Percentiles rank a stretch among this genome's conserved stretches.
These are phyloP conservation scores for Melanaphis sacchari DNA, from an alignment of 1,140 invertebrate species.

Conservation along the genomic window DNA sequence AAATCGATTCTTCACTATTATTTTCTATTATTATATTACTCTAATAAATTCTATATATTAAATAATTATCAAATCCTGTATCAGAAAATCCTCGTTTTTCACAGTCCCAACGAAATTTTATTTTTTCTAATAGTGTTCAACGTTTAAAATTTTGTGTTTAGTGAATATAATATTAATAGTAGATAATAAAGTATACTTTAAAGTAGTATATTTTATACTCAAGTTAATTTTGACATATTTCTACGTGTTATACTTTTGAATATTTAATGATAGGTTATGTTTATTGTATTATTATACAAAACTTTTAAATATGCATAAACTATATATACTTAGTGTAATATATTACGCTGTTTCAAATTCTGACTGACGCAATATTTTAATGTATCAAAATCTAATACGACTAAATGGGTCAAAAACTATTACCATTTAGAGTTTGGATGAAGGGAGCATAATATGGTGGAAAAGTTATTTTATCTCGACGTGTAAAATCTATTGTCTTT, in stretches of 20 bases:
- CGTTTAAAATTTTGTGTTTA: not conserved
- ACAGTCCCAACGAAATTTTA: too few relatives aligned
- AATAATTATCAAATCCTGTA: not conserved
- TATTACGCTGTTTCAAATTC: slow-evolving; percentile 1
- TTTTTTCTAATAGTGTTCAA: not conserved
- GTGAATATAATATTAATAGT: not conserved
- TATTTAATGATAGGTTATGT: not conserved
- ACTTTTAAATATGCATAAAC: slow-evolving; percentile 1
- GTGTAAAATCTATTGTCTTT: slow-evolving; percentile 39
- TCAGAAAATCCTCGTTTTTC: not conserved
- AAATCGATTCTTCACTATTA: too few relatives aligned
- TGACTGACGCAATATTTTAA: slow-evolving; percentile 26
- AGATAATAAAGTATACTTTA: not conserved
- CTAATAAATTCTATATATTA: too few relatives aligned
- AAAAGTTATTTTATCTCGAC: slow-evolving; percentile 26
- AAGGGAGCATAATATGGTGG: not conserved
- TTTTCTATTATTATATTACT: too few relatives aligned
- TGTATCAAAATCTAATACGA: slow-evolving; percentile 38
- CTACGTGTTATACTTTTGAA: not conserved
- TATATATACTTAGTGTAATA: not conserved
- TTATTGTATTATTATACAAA: not conserved
- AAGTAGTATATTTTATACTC: not conserved
- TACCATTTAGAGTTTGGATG: slow-evolving; percentile 17
- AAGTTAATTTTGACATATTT: slow-evolving; percentile 2
- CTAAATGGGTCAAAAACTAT: slow-evolving; percentile 37